These are phyloP conservation scores for Brachypteracias leptosomus DNA, from an alignment of 2,113 vertebrate genomes.

Conservation along the genomic window DNA sequence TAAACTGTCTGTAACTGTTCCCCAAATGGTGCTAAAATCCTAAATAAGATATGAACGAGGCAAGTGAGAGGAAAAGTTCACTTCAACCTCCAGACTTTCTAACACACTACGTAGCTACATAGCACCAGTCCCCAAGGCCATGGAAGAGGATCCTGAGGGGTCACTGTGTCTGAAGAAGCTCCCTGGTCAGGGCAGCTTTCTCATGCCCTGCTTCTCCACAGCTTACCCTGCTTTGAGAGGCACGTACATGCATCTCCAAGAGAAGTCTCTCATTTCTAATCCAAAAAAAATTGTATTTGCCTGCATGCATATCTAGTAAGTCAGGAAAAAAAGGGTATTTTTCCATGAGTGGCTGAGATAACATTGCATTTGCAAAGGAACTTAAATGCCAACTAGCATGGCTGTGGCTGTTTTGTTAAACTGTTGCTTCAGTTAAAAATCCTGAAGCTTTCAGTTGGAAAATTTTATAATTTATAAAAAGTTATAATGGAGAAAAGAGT, in stretches of 20 bases:
- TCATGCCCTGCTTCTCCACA: neutral
- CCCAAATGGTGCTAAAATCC: neutral
- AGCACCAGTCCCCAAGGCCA: neutral
- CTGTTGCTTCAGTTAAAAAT: neutral
- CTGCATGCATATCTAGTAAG: neutral
- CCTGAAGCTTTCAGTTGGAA: neutral
- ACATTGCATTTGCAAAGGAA: neutral
- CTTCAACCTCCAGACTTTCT: neutral
- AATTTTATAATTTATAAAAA: neutral
- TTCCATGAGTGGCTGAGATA: neutral
- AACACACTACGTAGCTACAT: rapidly evolving
- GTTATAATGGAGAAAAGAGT: neutral
- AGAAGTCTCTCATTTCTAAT: neutral
- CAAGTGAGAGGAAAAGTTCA: neutral
- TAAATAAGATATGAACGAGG: conserved; percentile 31
- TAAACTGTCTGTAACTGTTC: conserved; percentile 42
- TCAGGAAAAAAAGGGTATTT: neutral
- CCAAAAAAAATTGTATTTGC: neutral
- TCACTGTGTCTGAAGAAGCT: rapidly evolving
- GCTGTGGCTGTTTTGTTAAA: neutral
- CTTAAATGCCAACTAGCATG: neutral
- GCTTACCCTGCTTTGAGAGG: neutral
- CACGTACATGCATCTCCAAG: rapidly evolving
- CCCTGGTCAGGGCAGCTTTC: neutral
- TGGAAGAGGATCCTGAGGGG: neutral